A percentile compares a stretch with the other conserved stretches of the same genome.
Conservation (phyloP, 2,797 vertebrate genomes). For the Sebastes steindachneri region DNA sequence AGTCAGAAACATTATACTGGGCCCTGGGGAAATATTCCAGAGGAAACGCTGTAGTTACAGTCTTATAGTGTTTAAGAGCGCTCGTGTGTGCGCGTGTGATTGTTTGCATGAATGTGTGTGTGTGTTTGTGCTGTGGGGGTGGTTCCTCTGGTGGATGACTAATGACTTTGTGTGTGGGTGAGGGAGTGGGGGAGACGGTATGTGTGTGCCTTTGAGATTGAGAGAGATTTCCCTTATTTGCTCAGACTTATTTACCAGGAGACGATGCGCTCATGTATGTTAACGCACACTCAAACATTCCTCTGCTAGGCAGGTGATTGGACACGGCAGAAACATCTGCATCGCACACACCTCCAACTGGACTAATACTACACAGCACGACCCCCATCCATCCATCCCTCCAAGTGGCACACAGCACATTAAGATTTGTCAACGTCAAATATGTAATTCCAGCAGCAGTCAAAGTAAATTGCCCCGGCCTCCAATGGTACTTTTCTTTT, state of each 20-base stretch:
- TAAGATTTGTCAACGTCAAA: conserved; percentile 59
- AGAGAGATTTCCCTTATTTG: conserved; percentile 19
- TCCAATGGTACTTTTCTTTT: conserved; percentile 40
- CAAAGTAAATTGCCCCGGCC: conserved; percentile 51
- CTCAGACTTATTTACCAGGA: conserved; percentile 18
- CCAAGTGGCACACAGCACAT: background rate
- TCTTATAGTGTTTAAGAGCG: conserved; percentile 16
- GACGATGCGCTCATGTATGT: conserved; percentile 20
- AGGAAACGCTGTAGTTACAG: conserved; percentile 44
- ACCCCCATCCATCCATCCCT: background rate
- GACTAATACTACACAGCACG: background rate
- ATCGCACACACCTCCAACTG: background rate
- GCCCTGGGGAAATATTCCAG: conserved; percentile 55
- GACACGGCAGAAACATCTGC: background rate
- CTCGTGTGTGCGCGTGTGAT: background rate
- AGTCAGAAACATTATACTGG: conserved; percentile 41
- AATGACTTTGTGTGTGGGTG: conserved; percentile 38
- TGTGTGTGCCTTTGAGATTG: background rate
- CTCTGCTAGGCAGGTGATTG: background rate
- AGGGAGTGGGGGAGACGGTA: background rate
- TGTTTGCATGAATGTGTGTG: background rate
- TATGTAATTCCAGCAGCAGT: conserved; percentile 53
- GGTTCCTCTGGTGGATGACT: conserved; percentile 49
- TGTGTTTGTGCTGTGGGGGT: conserved; percentile 36
- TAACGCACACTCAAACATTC: background rate